A percentile compares a stretch with the other conserved stretches of the same genome.
These are phyloP conservation scores for Whitmania pigra DNA, from an alignment of 1,140 invertebrate species.

Conservation along the genomic window DNA sequence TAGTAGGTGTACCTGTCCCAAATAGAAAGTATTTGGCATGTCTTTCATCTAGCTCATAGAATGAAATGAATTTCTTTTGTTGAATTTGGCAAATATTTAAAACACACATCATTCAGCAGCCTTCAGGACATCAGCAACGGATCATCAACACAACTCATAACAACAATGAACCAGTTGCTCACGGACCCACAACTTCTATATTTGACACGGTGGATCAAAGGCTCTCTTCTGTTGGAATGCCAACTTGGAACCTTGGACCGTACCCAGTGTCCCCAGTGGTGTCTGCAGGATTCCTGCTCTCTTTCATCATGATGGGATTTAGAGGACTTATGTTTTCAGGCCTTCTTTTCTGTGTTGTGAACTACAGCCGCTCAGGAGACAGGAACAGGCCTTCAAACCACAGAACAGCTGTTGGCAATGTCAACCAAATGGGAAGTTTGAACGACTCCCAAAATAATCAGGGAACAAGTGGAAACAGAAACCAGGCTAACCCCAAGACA, in stretches of 20 bases:
- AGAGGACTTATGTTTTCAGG: constrained; percentile 12
- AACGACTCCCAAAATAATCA: too few relatives aligned
- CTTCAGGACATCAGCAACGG: background rate
- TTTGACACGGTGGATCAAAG: constrained; percentile 12
- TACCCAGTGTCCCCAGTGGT: constrained; percentile 12
- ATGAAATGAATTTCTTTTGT: too few relatives aligned
- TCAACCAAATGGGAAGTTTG: too few relatives aligned
- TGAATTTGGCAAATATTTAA: too few relatives aligned
- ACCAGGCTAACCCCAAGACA: too few relatives aligned
- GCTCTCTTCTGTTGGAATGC: constrained; percentile 2
- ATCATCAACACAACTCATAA: background rate
- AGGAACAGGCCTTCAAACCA: background rate
- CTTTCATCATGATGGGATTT: constrained; percentile 10
- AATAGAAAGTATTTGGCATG: too few relatives aligned
- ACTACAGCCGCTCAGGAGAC: constrained; percentile 10
- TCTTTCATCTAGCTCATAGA: too few relatives aligned
- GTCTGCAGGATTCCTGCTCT: constrained; percentile 11
- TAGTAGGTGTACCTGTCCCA: too few relatives aligned
- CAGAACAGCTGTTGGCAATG: too few relatives aligned
- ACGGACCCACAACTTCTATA: constrained; percentile 2
- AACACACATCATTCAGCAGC: background rate
- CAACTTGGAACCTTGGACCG: constrained; percentile 15
- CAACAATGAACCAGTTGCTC: background rate
- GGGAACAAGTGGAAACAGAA: too few relatives aligned
- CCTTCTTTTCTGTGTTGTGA: constrained; percentile 15